These are phyloP conservation scores for Sceloporus undulatus DNA, from an alignment of 2,113 vertebrate species.

Conservation along the genomic window DNA sequence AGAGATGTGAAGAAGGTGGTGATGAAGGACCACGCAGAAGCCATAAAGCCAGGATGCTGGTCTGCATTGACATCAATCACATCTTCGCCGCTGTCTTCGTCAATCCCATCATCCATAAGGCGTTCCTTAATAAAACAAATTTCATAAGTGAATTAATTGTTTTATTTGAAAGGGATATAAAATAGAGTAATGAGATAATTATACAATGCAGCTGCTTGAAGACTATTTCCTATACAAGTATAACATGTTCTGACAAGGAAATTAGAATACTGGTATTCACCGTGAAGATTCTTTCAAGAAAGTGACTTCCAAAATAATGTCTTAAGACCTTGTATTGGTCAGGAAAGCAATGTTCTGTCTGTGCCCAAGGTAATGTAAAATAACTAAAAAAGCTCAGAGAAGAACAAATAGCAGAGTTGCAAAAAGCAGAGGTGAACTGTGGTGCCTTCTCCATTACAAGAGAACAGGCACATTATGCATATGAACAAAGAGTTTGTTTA, in stretches of 20 bases:
- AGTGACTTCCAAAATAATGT: neutral
- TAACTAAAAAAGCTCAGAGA: too few species aligned
- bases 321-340: neutral
- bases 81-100: conserved; percentile 88
- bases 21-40: conserved; percentile 95
- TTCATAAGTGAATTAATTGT: conserved; percentile 43
- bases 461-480: too few species aligned
- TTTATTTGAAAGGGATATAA: conserved; percentile 30
- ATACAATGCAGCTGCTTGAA: neutral
- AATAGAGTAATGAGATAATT: neutral
- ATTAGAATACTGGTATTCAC: neutral
- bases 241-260: neutral
- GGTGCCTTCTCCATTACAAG: too few species aligned
- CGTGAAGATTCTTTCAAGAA: neutral
- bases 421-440: too few species aligned
- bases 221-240: neutral
- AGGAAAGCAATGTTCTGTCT: neutral
- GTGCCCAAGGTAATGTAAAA: too few species aligned
- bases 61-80: conserved; percentile 75
- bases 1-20: conserved; percentile 97
- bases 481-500: too few species aligned
- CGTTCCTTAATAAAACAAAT: conserved; percentile 84
- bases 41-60: conserved; percentile 87
- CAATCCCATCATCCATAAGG: conserved; percentile 89
- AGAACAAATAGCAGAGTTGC: too few species aligned